Percentiles rank a stretch among this genome's conserved stretches.
Conservation (phyloP, 2,113 vertebrate species). For the Larimichthys crocea region DNA sequence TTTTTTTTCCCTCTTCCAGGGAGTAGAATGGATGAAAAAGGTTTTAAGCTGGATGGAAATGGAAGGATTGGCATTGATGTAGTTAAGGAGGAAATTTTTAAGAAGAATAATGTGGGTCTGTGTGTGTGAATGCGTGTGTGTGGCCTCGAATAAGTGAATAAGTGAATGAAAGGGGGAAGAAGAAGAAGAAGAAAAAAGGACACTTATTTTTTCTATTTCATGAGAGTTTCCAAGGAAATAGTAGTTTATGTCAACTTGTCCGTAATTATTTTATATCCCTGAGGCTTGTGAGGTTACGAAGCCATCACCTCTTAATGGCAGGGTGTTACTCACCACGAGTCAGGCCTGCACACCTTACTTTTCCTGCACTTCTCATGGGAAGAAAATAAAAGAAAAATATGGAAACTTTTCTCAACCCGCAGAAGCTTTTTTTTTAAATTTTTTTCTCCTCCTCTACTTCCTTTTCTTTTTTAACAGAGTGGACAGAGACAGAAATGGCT, state of each 20-base stretch:
- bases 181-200: slow-evolving; percentile 13
- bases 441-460: not conserved
- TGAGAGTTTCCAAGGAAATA: slow-evolving; percentile 37
- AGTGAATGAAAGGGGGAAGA: slow-evolving; percentile 39
- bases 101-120: slow-evolving; percentile 37
- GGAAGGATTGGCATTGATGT: slow-evolving; percentile 45
- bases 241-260: slow-evolving; percentile 43
- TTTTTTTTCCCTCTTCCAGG: slow-evolving; percentile 39
- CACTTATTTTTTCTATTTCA: slow-evolving; percentile 29
- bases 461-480: slow-evolving; percentile 21
- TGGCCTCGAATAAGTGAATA: slow-evolving; percentile 43
- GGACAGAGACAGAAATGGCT: slow-evolving; percentile 13
- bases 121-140: slow-evolving; percentile 41
- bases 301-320: slow-evolving; percentile 38
- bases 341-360: slow-evolving; percentile 41
- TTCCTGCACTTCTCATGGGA: slow-evolving; percentile 22
- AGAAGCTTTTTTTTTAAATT: slow-evolving; percentile 2
- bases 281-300: slow-evolving; percentile 43
- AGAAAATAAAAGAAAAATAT: slow-evolving; percentile 32
- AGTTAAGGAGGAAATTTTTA: slow-evolving; percentile 45
- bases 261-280: slow-evolving; percentile 47
- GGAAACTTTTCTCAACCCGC: slow-evolving; percentile 35
- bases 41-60: slow-evolving; percentile 56
- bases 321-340: slow-evolving; percentile 37
- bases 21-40: slow-evolving; percentile 57